phyloP scores from a whole-genome alignment of 2,113 vertebrate genomes.

The Chlamydotis undulata region DNA sequence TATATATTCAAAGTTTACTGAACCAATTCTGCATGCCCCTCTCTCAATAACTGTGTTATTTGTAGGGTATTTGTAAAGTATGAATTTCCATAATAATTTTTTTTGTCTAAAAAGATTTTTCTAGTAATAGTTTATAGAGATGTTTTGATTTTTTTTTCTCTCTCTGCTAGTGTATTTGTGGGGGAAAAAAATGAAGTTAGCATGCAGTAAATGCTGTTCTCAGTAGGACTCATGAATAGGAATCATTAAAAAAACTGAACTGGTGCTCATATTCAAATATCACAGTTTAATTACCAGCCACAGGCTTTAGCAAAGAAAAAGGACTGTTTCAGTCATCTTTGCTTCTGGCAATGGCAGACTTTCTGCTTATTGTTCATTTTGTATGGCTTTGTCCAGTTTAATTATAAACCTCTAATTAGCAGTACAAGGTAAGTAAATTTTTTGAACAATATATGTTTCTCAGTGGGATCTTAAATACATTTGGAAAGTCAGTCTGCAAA shows the following conservation, averaged over 20 bases:
- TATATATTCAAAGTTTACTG: not conserved
- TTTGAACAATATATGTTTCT: not conserved
- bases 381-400: constrained; percentile 10
- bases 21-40: not conserved
- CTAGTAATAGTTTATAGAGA: not conserved
- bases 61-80: not conserved
- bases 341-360: not conserved
- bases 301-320: not conserved
- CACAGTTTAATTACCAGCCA: constrained; percentile 13
- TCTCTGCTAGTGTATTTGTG: not conserved
- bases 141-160: not conserved
- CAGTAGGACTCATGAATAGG: not conserved
- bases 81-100: not conserved
- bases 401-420: constrained; percentile 11
- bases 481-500: not conserved
- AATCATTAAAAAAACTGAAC: not conserved
- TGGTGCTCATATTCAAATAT: not conserved
- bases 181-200: not conserved
- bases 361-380: not conserved
- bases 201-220: not conserved
- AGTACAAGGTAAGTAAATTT: not conserved
- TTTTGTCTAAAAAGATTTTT: not conserved
- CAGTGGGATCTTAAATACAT: not conserved
- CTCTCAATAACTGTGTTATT: not conserved
- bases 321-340: not conserved